These are phyloP conservation scores for Chaetorhynchus papuensis DNA, from an alignment of 2,113 vertebrate genomes.

Conservation along the genomic window DNA sequence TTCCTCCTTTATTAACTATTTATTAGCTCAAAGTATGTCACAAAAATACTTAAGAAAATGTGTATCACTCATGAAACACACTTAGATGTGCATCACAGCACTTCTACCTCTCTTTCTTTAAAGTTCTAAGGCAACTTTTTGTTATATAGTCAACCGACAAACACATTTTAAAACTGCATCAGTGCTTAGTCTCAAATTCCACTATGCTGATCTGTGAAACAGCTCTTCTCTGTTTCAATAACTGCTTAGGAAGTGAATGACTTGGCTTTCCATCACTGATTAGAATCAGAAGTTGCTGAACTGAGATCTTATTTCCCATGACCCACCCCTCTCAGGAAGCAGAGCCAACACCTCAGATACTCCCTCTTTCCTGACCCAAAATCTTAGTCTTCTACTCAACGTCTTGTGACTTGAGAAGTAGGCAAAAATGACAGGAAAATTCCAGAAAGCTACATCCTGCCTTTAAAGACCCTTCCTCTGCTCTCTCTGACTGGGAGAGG, in stretches of 20 bases:
- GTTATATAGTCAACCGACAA: not conserved
- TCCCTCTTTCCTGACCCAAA: not conserved
- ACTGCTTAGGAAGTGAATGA: not conserved
- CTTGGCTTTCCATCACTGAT: not conserved
- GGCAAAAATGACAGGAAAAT: not conserved
- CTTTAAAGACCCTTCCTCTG: not conserved
- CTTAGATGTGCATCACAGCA: not conserved
- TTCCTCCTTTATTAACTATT: not conserved
- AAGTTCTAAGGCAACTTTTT: not conserved
- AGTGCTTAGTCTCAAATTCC: not conserved
- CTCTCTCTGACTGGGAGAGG: not conserved
- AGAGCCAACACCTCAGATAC: not conserved
- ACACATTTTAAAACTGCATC: not conserved
- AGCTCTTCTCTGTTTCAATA: not conserved
- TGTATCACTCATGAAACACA: not conserved
- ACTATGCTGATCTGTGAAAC: not conserved
- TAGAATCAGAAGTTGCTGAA: not conserved
- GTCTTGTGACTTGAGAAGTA: rapidly evolving
- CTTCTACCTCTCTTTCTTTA: not conserved
- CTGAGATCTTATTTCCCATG: not conserved
- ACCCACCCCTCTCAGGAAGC: not conserved
- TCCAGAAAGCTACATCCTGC: not conserved
- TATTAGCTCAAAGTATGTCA: not conserved
- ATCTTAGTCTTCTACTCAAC: not conserved
- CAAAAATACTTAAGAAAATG: not conserved